Conservation (phyloP, 2,888 invertebrate species). For the Seira sanloemensis region DNA sequence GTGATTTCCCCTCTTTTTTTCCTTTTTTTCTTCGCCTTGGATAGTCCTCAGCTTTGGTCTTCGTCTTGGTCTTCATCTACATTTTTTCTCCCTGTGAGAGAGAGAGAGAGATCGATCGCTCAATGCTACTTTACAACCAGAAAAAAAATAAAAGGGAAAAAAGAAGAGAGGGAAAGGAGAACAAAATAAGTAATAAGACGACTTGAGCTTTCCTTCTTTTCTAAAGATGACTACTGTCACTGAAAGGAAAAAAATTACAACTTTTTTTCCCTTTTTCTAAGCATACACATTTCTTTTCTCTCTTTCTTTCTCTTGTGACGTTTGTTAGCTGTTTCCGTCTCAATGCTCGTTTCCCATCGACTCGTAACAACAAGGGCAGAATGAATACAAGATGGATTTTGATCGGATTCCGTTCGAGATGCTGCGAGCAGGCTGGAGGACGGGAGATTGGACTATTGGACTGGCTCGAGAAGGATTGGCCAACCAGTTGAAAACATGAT, state of each 20-base stretch:
- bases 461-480: too few relatives aligned
- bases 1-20: neutral
- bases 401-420: neutral
- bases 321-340: neutral
- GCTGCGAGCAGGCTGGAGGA: too few relatives aligned
- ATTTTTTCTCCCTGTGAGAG: neutral
- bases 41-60: neutral
- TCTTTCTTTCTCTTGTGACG: too few relatives aligned
- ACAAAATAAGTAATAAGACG: neutral
- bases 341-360: neutral
- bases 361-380: neutral
- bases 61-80: constrained; percentile 7
- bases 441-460: too few relatives aligned
- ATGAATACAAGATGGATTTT: neutral
- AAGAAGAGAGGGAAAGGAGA: neutral
- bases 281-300: too few relatives aligned
- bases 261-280: neutral
- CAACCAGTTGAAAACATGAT: too few relatives aligned
- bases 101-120: constrained; percentile 32
- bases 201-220: neutral
- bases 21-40: constrained; percentile 15
- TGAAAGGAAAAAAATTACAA: neutral
- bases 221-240: neutral
- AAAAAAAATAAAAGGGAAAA: neutral
- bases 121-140: constrained; percentile 13